Evolutionary conservation across 1,140 invertebrate genomes (phyloP), one percentile per base, ranked within the genome.

Genomic region (Drosophila parabipectinata): DNA sequence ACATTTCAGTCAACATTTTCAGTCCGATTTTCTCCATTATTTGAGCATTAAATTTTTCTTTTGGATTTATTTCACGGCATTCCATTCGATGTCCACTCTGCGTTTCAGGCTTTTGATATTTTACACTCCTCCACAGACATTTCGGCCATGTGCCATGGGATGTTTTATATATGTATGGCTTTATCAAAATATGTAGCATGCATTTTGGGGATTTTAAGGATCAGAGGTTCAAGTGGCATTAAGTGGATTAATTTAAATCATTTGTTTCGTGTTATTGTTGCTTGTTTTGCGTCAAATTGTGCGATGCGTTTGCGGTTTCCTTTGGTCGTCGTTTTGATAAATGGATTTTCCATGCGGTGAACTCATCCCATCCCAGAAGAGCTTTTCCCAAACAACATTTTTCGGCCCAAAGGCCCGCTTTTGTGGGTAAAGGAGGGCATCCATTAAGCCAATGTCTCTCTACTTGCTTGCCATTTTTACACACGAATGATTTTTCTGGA

Each of bases 191-290:
- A 41, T 56, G 50, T 47, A 55, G 56, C 54, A 58, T 48, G 59
- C 60, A 54, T 47, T 79, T 75, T 61, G 56, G 60, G 53, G 30
- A 48, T 60, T 28, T 44, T 73, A 71, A 9, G 41, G 32, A 66
- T 54, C 26, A n/a, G 41, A 59, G 47, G 45, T 60, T 82, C 74
- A 72, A 82, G 79, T 79, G 75, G 79, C 79, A 68, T 83, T 79
- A 82, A 82, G 79, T 82, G 79, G 79, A 82, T 82, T 82, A 83
- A 82, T 83, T 82, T 83, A 79, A 82, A 82, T 66, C 79, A 62
- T 79, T 82, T 83, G 79, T 72, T 83, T 72, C 56, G 55, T 62
- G 74, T 78, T 83, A 48, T 77, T 82, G 56, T 57, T 54, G 50
- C 44, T 61, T 75, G 39, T 61, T 60, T 71, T 58, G 37, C 55